Evolutionary conservation across 2,797 vertebrate genomes (phyloP).

Genomic region (Graptemys geographica): DNA sequence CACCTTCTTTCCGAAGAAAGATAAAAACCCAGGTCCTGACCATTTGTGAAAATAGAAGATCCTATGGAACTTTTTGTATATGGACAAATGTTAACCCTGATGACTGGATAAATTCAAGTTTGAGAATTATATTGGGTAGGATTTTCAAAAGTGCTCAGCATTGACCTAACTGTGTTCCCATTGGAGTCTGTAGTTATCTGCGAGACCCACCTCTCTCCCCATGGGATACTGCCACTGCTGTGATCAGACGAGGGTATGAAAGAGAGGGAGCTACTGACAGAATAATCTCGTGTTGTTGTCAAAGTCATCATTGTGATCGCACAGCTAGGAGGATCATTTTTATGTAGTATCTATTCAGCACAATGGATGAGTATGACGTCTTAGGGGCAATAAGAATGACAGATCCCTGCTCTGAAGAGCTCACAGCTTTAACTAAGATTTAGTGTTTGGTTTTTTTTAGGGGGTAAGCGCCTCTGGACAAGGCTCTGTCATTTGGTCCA

Average conservation of each 20-base stretch:
- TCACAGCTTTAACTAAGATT: neutral
- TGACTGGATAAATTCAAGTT: neutral
- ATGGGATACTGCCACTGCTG: neutral
- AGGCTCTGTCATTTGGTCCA: neutral
- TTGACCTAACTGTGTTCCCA: neutral
- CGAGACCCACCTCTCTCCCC: no score
- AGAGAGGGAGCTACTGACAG: neutral
- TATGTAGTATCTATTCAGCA: neutral
- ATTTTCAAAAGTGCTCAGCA: fast-evolving
- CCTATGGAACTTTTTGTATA: no score
- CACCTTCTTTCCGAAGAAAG: no score
- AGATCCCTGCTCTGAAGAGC: neutral
- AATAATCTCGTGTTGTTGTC: neutral
- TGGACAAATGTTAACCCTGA: no score
- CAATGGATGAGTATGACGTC: neutral
- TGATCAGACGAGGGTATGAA: neutral
- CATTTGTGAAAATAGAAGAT: no score
- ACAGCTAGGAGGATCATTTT: fast-evolving
- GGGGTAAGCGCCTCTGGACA: neutral
- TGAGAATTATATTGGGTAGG: neutral
- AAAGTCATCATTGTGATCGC: neutral
- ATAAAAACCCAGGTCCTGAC: no score
- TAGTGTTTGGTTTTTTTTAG: neutral
- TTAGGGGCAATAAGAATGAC: neutral
- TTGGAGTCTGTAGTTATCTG: neutral